phyloP scores from a whole-genome alignment of 64 coral and sea anemone species.

The Dendrophyllia cribrosa region DNA sequence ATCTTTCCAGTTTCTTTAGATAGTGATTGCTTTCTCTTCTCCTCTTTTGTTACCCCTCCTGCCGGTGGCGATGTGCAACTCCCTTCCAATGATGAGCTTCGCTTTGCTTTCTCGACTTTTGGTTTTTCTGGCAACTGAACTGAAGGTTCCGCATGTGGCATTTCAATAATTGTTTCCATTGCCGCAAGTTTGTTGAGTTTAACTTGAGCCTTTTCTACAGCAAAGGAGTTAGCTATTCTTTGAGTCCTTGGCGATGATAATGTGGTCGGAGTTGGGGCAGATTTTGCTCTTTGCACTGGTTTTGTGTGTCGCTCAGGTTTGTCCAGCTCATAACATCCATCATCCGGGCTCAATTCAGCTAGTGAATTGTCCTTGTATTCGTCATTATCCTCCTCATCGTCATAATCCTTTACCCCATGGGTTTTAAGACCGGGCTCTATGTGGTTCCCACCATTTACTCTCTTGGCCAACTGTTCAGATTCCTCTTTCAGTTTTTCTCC shows the following conservation, averaged over 20 bases:
- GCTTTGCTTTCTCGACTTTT: slow-evolving; percentile 65
- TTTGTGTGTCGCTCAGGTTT: slow-evolving; percentile 53
- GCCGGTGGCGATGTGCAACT: slow-evolving; percentile 49
- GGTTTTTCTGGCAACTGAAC: slow-evolving; percentile 58
- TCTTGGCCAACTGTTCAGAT: slow-evolving; percentile 68
- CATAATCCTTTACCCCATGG: not conserved
- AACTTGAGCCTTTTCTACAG: slow-evolving; percentile 86
- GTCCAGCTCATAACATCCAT: slow-evolving; percentile 71
- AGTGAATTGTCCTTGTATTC: slow-evolving; percentile 75
- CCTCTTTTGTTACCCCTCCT: slow-evolving; percentile 28
- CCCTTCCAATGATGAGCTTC: slow-evolving; percentile 43
- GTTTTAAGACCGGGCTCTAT: slow-evolving; percentile 10
- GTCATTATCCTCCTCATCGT: slow-evolving; percentile 32
- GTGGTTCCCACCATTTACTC: slow-evolving; percentile 60
- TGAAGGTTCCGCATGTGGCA: slow-evolving; percentile 62
- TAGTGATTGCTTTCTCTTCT: not conserved
- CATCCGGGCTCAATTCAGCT: slow-evolving; percentile 80
- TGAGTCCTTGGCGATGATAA: slow-evolving; percentile 65
- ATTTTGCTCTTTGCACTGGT: slow-evolving; percentile 64
- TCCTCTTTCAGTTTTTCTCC: slow-evolving; percentile 88
- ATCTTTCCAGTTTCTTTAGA: slow-evolving; percentile 54
- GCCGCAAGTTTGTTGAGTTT: slow-evolving; percentile 88
- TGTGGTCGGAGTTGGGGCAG: slow-evolving; percentile 70
- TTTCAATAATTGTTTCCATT: slow-evolving; percentile 91
- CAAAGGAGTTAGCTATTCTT: slow-evolving; percentile 63